These are phyloP conservation scores for Mesochorus sp. DNA, from an alignment of 2,888 invertebrate species.

Conservation along the genomic window DNA sequence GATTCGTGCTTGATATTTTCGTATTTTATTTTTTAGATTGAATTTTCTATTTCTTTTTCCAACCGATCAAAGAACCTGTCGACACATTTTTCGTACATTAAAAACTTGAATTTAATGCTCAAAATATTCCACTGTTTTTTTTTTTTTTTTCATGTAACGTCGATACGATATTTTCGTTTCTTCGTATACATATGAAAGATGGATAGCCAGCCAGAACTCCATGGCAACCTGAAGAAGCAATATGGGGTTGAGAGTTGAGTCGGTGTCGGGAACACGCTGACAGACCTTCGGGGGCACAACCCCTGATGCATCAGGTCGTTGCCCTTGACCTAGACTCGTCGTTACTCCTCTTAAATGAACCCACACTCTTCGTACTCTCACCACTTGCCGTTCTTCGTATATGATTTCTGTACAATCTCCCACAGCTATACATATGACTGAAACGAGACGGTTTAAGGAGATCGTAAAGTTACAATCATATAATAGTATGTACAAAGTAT, in stretches of 20 bases:
- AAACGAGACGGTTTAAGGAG: too few relatives aligned
- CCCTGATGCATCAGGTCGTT: slow-evolving; percentile 75
- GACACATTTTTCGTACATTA: too few relatives aligned
- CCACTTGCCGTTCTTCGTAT: background rate
- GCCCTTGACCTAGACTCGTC: slow-evolving; percentile 78
- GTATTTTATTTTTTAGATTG: too few relatives aligned
- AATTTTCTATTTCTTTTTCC: too few relatives aligned
- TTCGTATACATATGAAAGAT: slow-evolving; percentile 19
- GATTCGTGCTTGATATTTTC: too few relatives aligned
- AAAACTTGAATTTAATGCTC: too few relatives aligned
- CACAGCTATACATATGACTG: too few relatives aligned
- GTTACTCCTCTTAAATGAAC: slow-evolving; percentile 42
- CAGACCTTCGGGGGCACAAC: slow-evolving; percentile 62
- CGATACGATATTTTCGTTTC: background rate
- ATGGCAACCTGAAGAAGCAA: slow-evolving; percentile 69
- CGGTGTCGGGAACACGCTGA: slow-evolving; percentile 55
- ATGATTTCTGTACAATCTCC: background rate
- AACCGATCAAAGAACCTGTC: too few relatives aligned
- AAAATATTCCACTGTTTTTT: too few relatives aligned
- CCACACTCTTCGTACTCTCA: slow-evolving; percentile 39
- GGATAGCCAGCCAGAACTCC: slow-evolving; percentile 54
- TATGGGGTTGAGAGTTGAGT: slow-evolving; percentile 62
- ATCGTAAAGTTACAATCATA: too few relatives aligned
- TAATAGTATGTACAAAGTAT: too few relatives aligned
- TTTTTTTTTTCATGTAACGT: too few relatives aligned